Percentiles rank a stretch among this genome's conserved stretches.
Evolutionary conservation across 2,113 vertebrate species (phyloP).

Genomic region (Ophiodon elongatus): DNA sequence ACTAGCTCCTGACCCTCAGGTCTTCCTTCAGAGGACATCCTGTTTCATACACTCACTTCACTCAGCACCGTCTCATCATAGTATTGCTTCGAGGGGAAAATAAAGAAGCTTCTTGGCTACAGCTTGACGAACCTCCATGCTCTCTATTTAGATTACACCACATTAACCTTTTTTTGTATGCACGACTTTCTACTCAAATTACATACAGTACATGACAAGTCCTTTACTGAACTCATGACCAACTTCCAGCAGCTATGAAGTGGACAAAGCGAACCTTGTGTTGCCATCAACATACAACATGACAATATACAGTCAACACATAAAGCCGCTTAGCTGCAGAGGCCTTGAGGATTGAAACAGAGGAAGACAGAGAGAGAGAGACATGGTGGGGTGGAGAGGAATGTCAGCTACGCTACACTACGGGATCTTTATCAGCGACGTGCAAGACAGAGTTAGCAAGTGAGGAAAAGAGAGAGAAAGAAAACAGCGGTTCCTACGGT

Average conservation of each 20-base stretch:
- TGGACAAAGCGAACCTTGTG: constrained; percentile 42
- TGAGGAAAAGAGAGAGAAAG: constrained; percentile 15
- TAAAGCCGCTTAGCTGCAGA: constrained; percentile 44
- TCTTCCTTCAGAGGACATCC: constrained; percentile 60
- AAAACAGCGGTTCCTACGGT: constrained; percentile 50
- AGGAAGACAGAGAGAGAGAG: constrained; percentile 30
- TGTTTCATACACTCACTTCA: constrained; percentile 53
- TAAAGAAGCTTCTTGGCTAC: constrained; percentile 14
- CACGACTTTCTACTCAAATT: constrained; percentile 54
- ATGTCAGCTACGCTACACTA: constrained; percentile 50
- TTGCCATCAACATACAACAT: constrained; percentile 57
- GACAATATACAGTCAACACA: constrained; percentile 63
- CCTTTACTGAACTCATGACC: constrained; percentile 45
- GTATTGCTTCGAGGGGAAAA: constrained; percentile 15
- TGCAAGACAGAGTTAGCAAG: constrained; percentile 9
- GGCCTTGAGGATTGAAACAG: constrained; percentile 19
- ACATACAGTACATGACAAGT: constrained; percentile 41
- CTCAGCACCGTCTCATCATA: constrained; percentile 51
- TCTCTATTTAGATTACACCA: constrained; percentile 14
- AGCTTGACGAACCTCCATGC: constrained; percentile 26
- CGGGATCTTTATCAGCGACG: constrained; percentile 39
- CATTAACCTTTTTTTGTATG: constrained; percentile 6
- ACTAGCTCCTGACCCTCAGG: constrained; percentile 57
- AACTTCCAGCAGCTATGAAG: constrained; percentile 24
- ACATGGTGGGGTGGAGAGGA: constrained; percentile 37